phyloP scores from a whole-genome alignment of 2,113 vertebrate species.

The Sinocyclocheilus grahami region DNA sequence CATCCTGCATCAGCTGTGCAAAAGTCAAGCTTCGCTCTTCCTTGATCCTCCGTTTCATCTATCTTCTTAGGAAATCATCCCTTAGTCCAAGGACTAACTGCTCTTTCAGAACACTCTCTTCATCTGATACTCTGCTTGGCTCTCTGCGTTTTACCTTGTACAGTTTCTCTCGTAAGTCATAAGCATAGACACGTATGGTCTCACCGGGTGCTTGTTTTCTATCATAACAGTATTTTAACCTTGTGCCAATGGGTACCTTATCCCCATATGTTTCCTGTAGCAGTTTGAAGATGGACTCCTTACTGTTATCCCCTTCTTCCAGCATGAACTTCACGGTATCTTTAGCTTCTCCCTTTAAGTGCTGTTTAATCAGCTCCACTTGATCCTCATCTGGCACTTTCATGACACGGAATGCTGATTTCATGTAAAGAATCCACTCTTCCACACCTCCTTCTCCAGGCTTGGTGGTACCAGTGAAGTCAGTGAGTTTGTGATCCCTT shows the following conservation, averaged over 20 bases:
- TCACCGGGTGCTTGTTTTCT: not conserved
- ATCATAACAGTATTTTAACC: not conserved
- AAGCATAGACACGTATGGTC: not conserved
- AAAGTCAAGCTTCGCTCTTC: not conserved
- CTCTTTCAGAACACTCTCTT: slow-evolving; percentile 19
- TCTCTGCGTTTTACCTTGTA: not conserved
- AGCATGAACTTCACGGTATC: not conserved
- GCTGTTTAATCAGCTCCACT: slow-evolving; percentile 6
- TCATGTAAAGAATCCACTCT: not conserved
- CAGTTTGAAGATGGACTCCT: not conserved
- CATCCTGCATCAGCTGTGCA: slow-evolving; percentile 18
- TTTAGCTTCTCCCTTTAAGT: not conserved
- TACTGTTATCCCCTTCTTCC: not conserved
- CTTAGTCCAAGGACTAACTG: slow-evolving; percentile 11
- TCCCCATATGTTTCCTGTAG: not conserved
- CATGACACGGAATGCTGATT: not conserved
- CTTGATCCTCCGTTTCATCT: not conserved
- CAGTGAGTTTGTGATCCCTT: not conserved
- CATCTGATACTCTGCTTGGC: not conserved
- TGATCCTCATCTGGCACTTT: not conserved
- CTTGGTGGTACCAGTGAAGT: not conserved
- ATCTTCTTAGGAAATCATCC: not conserved
- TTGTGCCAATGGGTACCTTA: too few species aligned
- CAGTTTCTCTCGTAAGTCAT: not conserved
- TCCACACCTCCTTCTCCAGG: not conserved